Base-by-base conservation (phyloP, 2,888 invertebrate species). In the Diaperis boleti region DNA sequence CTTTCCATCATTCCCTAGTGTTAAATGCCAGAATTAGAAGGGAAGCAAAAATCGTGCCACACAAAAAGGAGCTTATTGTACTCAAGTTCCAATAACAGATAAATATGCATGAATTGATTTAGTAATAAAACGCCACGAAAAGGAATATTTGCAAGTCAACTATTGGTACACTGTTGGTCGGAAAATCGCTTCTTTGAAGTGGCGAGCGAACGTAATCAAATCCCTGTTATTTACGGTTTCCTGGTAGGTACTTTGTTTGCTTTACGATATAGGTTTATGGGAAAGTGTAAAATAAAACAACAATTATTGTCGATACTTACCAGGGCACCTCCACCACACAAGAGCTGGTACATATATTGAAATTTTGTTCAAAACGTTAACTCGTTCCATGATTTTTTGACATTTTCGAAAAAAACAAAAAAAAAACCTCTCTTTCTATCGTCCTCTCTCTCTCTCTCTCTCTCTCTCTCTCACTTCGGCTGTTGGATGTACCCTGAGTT, bases 261-360 rank as follows among this genome's bases (percentile, higher is more conserved):
- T 50, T 54, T 37, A 54, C 41, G 54, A 26, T n/a, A 13, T 22
- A 31, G 15, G 31, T 33, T 56, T 56, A 56, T 56, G 44, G 31
- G 42, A 44, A 56, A 42, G 17, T 42, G 42, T 42, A 44, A 56
- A 56, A 56, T 54, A 54, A 54, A 41, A 37, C 52, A n/a, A n/a
- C n/a, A 15, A 42, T 29, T 31, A 47, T 49, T 49, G 55, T 56
- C 18, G 31, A 44, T 5, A 2, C 20, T 56, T 56, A 29, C 55
- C 14, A 41, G 54, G 41, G 50, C 26, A 33, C 41, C 39, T 49
- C 17, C 22, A n/a, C 33, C 33, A 33, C 13, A 33, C 33, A 10
- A 13, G n/a, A 11, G 13, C 33, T 33, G 10, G 11, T n/a, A n/a
- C n/a, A n/a, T n/a, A n/a, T n/a, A n/a, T n/a, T n/a, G n/a, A n/a